A percentile compares a stretch with the other conserved stretches of the same genome.
Evolutionary conservation across 2,113 vertebrate genomes (phyloP).

Genomic region (Elephantulus edwardii): DNA sequence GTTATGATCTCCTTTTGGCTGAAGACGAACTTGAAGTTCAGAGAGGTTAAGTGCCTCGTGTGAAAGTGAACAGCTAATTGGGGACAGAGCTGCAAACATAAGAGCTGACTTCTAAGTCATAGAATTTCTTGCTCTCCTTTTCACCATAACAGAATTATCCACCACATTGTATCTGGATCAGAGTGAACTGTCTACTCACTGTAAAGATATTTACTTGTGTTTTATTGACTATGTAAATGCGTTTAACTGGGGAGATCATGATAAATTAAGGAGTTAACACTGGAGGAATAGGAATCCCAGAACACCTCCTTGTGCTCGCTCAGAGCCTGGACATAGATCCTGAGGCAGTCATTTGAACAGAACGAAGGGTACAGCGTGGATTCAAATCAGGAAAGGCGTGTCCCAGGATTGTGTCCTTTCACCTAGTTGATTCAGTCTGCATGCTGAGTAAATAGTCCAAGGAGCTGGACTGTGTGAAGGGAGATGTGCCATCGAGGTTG

Average conservation of each 20-base stretch:
- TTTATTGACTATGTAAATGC: background rate
- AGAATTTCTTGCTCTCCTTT: background rate
- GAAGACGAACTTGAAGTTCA: conserved; percentile 20
- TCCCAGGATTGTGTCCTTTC: background rate
- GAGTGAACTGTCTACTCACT: background rate
- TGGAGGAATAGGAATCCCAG: background rate
- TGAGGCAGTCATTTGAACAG: background rate
- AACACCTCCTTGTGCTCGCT: background rate
- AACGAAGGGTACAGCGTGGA: background rate
- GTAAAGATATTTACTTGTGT: background rate
- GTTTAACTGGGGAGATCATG: background rate
- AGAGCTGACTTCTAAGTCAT: background rate
- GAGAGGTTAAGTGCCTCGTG: conserved; percentile 50
- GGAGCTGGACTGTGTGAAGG: background rate
- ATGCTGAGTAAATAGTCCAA: background rate
- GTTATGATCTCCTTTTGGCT: background rate
- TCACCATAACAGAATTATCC: background rate
- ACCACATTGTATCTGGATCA: background rate
- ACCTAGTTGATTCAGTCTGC: background rate
- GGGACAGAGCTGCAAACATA: background rate
- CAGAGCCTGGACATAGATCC: background rate
- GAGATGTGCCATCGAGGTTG: background rate
- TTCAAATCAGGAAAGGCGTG: background rate
- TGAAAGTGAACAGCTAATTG: conserved; percentile 15
- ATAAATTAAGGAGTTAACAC: background rate